Evolutionary conservation across 2,888 invertebrate genomes (phyloP), one percentile per base, ranked within the genome.

Genomic region (Cheilosia scutellata): DNA sequence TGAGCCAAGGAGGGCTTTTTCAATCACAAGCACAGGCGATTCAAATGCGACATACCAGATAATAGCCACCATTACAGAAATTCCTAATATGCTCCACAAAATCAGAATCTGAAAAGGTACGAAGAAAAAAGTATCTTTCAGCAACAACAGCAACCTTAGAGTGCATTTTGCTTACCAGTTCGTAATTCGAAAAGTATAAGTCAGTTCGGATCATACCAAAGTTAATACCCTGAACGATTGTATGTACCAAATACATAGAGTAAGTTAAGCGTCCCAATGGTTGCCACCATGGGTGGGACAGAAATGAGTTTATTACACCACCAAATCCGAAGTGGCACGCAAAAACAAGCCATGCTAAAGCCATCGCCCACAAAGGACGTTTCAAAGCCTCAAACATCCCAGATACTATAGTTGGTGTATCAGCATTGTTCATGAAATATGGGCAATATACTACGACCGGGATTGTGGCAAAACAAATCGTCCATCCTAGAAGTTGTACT

Each of bases 301-400:
- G 83, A 80, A 92, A 90, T 71, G 90, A 89, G 20, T 92, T 91
- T 20, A 92, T 88, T 2, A 91, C 44, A 2, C 92, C 92, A 2
- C 92, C 92, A 53, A 91, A 91, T 0, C 90, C 91, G 68, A 91
- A 91, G 66, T 90, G 89, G 49, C 92, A 92, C 31, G 91, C 91
- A 89, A 91, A 92, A 5, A 92, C 90, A 37, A 92, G 90, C 90
- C 92, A 91, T 2, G 89, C 90, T 27, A 92, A 88, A 33, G 90
- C 76, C 1, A 90, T 27, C 5, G 91, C 89, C 92, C 92, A 92
- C 3, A 90, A 82, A 31, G 88, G 87, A 51, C 92, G 90, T 79
- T 90, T 90, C 0, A 91, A 78, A 1, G 91, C 89, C 87, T 91
- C 91, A 75, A 89, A 92, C 49, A 92, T 63, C 16, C 92, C 92